Percentiles rank a stretch among this genome's conserved stretches.
phyloP scores from a whole-genome alignment of 2,888 invertebrate species.

The Drosophila nr. perissopoda region DNA sequence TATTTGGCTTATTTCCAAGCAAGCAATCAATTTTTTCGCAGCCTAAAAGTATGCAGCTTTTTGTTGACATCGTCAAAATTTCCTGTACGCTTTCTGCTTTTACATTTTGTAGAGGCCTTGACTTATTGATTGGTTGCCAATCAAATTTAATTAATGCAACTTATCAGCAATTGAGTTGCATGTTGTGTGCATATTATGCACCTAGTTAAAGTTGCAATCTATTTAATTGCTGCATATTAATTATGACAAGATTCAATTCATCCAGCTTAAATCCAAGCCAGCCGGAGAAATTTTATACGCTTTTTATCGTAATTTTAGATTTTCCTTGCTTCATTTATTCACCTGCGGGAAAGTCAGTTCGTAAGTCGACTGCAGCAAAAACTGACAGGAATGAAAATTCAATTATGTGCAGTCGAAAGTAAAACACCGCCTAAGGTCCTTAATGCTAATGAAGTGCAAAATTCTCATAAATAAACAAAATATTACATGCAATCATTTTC shows the following conservation, averaged over 20 bases:
- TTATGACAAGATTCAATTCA: conserved; percentile 5
- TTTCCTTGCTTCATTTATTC: conserved; percentile 26
- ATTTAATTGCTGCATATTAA: conserved; percentile 16
- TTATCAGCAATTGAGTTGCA: not conserved
- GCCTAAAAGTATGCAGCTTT: not conserved
- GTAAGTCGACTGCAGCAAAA: not conserved
- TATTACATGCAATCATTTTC: conserved; percentile 49
- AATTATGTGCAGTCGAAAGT: not conserved
- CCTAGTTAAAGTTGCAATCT: not conserved
- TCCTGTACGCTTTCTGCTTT: not conserved
- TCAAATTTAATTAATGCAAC: not conserved
- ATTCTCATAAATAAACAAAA: conserved; percentile 1
- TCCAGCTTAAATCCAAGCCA: not conserved
- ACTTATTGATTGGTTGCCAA: not conserved
- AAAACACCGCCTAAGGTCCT: conserved; percentile 2
- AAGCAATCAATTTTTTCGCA: not conserved
- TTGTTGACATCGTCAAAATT: not conserved
- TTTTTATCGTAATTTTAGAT: conserved; percentile 25
- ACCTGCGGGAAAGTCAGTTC: conserved; percentile 6
- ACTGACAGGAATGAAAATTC: not conserved
- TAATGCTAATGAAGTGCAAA: not conserved
- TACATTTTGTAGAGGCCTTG: not conserved
- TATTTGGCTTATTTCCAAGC: not conserved
- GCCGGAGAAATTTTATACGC: not conserved
- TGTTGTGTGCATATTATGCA: not conserved